Conservation (phyloP, 2,113 vertebrate species). For the Copsychus sechellarum region DNA sequence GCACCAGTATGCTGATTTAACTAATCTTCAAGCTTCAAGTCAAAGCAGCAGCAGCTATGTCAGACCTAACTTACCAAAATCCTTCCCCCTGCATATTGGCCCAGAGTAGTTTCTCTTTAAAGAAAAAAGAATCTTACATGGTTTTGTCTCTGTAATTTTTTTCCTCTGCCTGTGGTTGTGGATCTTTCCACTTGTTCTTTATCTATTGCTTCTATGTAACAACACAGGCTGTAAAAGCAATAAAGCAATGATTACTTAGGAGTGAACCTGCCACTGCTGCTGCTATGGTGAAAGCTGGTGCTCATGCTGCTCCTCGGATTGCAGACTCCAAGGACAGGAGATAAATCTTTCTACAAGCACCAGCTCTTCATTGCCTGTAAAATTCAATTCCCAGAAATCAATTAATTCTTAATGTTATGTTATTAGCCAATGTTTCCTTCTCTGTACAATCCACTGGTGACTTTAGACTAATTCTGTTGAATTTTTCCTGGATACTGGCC, state of each 20-base stretch:
- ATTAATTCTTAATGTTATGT: background rate
- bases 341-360: background rate
- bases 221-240: background rate
- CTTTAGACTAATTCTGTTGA: background rate
- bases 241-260: accelerated
- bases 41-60: background rate
- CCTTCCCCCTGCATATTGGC: background rate
- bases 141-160: background rate
- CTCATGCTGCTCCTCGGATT: background rate
- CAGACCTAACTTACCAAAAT: background rate
- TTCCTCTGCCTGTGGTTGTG: background rate
- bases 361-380: background rate
- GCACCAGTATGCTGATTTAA: background rate
- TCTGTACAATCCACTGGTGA: background rate
- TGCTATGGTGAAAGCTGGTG: background rate
- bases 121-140: background rate
- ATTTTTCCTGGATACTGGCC: background rate
- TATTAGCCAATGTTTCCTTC: background rate
- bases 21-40: background rate
- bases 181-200: background rate
- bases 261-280: background rate
- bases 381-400: background rate
- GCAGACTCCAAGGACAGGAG: background rate
- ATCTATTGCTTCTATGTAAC: background rate
- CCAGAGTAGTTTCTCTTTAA: background rate